Evolutionary conservation across 30 jellyfish, hydroid and myxozoan species (phyloP), one percentile per base, ranked within the genome.

Genomic region (Mastigias papua): DNA sequence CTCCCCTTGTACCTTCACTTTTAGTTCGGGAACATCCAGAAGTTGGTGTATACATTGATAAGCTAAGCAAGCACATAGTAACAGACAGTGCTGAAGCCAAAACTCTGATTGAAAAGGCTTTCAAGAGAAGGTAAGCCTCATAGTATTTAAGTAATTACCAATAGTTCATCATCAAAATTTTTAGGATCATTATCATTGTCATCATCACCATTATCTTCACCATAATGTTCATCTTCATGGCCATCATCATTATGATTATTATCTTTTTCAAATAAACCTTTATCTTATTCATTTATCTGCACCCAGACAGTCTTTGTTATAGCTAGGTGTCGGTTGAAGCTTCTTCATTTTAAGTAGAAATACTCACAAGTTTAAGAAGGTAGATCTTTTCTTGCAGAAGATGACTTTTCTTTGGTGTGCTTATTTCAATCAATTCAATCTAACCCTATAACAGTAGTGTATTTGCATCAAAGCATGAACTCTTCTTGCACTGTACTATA

Each of bases 1-100:
- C n/a, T n/a, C n/a, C 6, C 11, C 6, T 37, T 37, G 54, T 10
- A 17, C 25, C 25, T 51, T 51, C 67, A 10, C 37, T 83, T 71
- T 62, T 69, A 94, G 98, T 94, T 29, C 86, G 92, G 28, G 98
- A 94, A 66, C 96, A 92, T 75, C 92, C 97, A 60, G 89, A 83
- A 28, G 69, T 69, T 62, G 98, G 96, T 10, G 90, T 91, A n/a
- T 89, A 82, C 73, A 90, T 94, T 25, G 98, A 94, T 19, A 89
- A 94, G 67, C 75, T 94, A 46, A 94, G 97, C 73, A 88, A 88
- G 72, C 97, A 94, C 85, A 94, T 94, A 29, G 92, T 94, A 16
- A 94, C 98, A 9, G 98, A 94, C 33, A 87, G 76, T 35, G 82
- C 22, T 34, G 98, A 94, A 78, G 97, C 97, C 10, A 61, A 75